Base-by-base conservation (phyloP, 2,888 invertebrate species). In the Pristionchus mayeri region DNA sequence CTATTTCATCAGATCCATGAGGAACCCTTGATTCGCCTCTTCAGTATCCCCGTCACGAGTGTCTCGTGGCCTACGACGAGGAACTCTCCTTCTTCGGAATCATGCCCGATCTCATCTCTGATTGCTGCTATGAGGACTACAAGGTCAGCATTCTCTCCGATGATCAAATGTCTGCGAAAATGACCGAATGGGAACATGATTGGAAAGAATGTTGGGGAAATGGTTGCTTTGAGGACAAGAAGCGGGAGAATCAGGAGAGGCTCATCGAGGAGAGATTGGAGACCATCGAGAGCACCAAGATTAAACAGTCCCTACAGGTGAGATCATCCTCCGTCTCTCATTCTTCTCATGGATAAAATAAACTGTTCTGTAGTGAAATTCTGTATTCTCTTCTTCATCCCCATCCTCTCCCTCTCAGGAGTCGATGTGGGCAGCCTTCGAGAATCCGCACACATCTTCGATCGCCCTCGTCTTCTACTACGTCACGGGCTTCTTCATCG, bases 121-220 rank as follows among this genome's bases (percentile, higher is more conserved):
- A 99, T 93, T 99, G 99, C 94, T 99, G 99, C 94, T 99, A 99
- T 94, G 99, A 99, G 94, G 99, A 99, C 93, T 99, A 99, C 94
- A 95, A 98, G 85, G 80, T 79, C 4, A 7, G n/a, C 7, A 27
- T 63, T 6, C 57, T 30, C 21, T 18, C 54, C 21, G 4, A 21
- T 13, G 11, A 21, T 54, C 54, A 63, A 24, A 57, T 2, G 7
- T 16, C 11, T 13, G 13, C 63, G 63, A 63, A 63, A 63, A 63
- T 34, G 4, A 67, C 4, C 9, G 7, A 54, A 37, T 75, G 27
- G 40, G 3, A 44, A 11, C 44, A 24, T n/a, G n/a, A n/a, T n/a
- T n/a, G n/a, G n/a, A n/a, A n/a, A n/a, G n/a, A n/a, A n/a, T n/a
- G n/a, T n/a, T n/a, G n/a, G n/a, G n/a, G n/a, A n/a, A n/a, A n/a